Conservation (phyloP, 2,888 invertebrate species). For the Plemyria rubiginata region DNA sequence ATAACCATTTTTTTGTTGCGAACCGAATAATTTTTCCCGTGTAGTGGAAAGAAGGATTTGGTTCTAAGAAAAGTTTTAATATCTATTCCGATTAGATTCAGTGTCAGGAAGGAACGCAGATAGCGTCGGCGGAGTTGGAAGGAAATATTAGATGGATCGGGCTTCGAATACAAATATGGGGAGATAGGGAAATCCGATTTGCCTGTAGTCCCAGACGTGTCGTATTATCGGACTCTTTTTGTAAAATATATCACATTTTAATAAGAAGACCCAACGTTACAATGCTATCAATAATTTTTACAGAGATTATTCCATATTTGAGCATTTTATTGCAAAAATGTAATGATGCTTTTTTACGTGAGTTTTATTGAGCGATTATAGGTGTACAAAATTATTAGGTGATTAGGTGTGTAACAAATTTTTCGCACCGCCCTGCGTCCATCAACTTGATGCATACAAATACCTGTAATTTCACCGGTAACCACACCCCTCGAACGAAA, state of each 20-base stretch:
- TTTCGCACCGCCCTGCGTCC: too few species aligned
- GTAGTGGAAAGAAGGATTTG: constrained; percentile 60
- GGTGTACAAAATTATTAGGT: too few species aligned
- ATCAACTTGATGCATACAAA: too few species aligned
- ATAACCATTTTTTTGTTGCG: constrained; percentile 39
- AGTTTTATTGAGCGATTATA: too few species aligned
- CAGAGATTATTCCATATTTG: neutral
- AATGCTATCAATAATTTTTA: neutral
- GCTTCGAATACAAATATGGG: constrained; percentile 83
- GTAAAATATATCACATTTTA: constrained; percentile 73
- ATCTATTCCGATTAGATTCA: constrained; percentile 85
- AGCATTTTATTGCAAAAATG: too few species aligned
- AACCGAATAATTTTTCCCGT: constrained; percentile 52
- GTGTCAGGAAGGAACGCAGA: constrained; percentile 83
- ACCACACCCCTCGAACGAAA: too few species aligned
- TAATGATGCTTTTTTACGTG: neutral
- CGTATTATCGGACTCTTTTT: constrained; percentile 79
- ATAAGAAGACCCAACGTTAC: constrained; percentile 56
- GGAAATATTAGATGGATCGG: constrained; percentile 83
- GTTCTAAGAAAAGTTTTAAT: constrained; percentile 82
- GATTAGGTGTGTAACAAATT: too few species aligned
- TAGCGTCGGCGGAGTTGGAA: constrained; percentile 79
- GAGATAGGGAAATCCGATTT: constrained; percentile 84
- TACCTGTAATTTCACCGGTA: too few species aligned
- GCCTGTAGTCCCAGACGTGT: constrained; percentile 78